Base-by-base conservation (phyloP, 2,888 invertebrate genomes). In the Tuberolachnus salignus region DNA sequence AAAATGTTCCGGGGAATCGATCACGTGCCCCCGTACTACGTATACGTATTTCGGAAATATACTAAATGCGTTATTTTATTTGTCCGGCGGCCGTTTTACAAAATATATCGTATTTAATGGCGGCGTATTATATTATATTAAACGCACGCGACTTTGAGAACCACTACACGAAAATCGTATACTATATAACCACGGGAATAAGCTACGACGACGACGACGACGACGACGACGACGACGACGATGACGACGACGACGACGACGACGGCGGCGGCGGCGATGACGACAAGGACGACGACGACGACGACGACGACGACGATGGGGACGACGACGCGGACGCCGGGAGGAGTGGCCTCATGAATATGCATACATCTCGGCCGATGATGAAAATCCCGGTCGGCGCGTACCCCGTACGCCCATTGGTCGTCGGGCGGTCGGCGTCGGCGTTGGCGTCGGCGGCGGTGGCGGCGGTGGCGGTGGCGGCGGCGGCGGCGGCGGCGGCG, bases 341-440 rank as follows among this genome's bases (percentile, higher is more conserved):
- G 78, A 78, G 78, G 78, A 78, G 78, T 78, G 78, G 78, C 78
- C 78, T 78, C 78, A 78, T 78, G 78, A 78, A 78, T 78, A 78
- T 78, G 78, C 78, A 78, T 78, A 78, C 78, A 69, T 78, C 67
- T 78, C 78, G 78, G 67, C 78, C 59, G 78, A 78, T 66, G 78
- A 78, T 78, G 67, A 69, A 78, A 78, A 78, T 69, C 78, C 78
- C 78, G 78, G 78, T 78, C 78, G 78, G 78, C 59, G 16, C 78
- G 63, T 59, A 67, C 46, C 78, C 78, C 67, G 78, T 67, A 69
- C 67, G 49, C 75, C 78, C 78, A 78, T 78, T 78, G 78, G 78
- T 78, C 75, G 67, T 34, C 69, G 78, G 55, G 21, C 13, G 42
- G 61, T n/a, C n/a, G 49, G 51, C 23, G n/a, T 34, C 34, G 34